Evolutionary conservation across 1,140 invertebrate genomes (phyloP).

Genomic region (Musca domestica): DNA sequence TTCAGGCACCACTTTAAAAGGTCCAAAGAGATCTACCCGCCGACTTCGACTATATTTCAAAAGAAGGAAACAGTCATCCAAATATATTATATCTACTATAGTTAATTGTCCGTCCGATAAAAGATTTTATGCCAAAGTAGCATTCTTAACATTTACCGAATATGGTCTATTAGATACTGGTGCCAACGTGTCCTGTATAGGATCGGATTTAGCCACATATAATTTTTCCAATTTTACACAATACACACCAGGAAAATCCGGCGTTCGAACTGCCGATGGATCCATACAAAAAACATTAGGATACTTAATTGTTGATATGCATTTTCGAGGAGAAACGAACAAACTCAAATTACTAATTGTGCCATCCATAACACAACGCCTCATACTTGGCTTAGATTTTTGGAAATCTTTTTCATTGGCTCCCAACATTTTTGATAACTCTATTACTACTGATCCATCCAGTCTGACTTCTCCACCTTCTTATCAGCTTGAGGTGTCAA

Average conservation of each 20-base stretch:
- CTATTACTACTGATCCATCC: too few species aligned
- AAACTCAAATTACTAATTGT: too few species aligned
- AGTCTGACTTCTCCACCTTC: too few species aligned
- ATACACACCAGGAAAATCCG: neutral
- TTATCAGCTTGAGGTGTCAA: too few species aligned
- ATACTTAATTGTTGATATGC: neutral
- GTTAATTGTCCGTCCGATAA: neutral
- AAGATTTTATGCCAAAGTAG: neutral
- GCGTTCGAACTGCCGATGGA: constrained; percentile 9
- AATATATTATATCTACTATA: neutral
- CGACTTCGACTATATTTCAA: neutral
- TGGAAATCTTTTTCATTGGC: too few species aligned
- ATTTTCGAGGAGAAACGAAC: too few species aligned
- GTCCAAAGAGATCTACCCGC: neutral
- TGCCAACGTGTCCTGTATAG: constrained; percentile 4
- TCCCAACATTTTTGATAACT: too few species aligned
- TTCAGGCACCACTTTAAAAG: neutral
- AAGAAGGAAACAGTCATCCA: neutral
- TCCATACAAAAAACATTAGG: constrained; percentile 1
- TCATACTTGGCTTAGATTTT: too few species aligned
- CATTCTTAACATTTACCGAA: neutral
- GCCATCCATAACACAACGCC: too few species aligned
- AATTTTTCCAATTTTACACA: neutral
- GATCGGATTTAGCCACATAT: neutral
- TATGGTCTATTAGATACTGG: neutral